These are phyloP conservation scores for Drosophila insularis DNA, from an alignment of 1,140 invertebrate genomes.

Conservation along the genomic window DNA sequence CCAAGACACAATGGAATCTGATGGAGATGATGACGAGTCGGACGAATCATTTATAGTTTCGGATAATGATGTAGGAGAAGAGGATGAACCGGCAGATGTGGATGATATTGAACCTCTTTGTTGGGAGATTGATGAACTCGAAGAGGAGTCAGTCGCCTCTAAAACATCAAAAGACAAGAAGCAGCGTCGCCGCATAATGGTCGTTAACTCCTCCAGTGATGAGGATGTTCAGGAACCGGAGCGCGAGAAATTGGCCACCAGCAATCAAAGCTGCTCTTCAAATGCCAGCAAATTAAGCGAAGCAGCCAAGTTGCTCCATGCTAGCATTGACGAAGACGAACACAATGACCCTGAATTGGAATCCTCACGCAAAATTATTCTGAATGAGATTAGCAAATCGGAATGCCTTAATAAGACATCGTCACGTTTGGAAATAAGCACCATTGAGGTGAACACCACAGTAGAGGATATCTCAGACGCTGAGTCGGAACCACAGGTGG, in stretches of 20 bases:
- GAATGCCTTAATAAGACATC: conserved; percentile 57
- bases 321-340: not conserved
- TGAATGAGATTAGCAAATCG: conserved; percentile 43
- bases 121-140: conserved; percentile 38
- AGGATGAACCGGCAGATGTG: not conserved
- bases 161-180: not conserved
- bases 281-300: conserved; percentile 50
- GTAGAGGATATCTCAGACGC: conserved; percentile 4
- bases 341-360: conserved; percentile 32
- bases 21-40: conserved; percentile 21
- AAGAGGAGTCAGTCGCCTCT: conserved; percentile 16
- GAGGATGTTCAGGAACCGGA: not conserved
- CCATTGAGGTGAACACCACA: conserved; percentile 27
- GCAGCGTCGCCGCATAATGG: conserved; percentile 47
- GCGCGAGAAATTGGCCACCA: not conserved
- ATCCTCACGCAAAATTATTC: conserved; percentile 29
- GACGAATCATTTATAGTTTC: conserved; percentile 70
- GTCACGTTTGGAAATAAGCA: conserved; percentile 24
- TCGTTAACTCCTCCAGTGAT: conserved; percentile 34
- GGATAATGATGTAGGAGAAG: conserved; percentile 39
- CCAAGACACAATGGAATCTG: conserved; percentile 54
- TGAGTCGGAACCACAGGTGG: not conserved
- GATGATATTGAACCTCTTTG: conserved; percentile 35
- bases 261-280: conserved; percentile 12
- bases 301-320: conserved; percentile 29